These are phyloP conservation scores for Chloebia gouldiae DNA, from an alignment of 2,113 vertebrate genomes.

Conservation along the genomic window DNA sequence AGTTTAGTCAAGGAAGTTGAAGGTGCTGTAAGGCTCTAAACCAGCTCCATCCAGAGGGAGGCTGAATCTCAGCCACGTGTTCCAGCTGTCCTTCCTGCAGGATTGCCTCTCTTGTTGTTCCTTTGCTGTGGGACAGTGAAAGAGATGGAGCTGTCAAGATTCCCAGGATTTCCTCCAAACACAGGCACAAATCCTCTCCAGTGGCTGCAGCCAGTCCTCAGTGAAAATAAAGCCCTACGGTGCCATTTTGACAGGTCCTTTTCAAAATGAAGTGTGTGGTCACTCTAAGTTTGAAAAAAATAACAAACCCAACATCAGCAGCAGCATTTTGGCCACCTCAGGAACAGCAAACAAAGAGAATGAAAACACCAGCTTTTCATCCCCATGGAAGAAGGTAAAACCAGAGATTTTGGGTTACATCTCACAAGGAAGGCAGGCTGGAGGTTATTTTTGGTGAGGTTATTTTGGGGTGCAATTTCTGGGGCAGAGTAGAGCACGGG, in stretches of 20 bases:
- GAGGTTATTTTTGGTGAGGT: background rate
- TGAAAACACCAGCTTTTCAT: background rate
- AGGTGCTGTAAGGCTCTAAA: background rate
- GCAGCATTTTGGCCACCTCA: background rate
- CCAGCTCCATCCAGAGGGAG: background rate
- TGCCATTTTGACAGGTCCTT: background rate
- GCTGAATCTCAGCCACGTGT: background rate
- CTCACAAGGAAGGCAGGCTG: background rate
- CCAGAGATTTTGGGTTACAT: too few relatives aligned
- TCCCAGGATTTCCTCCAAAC: background rate
- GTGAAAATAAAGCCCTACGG: accelerated
- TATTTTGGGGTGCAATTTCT: background rate
- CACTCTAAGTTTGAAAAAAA: background rate
- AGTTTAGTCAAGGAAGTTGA: background rate
- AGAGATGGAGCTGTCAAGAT: background rate
- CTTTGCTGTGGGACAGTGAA: background rate
- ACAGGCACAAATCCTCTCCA: background rate
- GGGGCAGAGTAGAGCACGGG: background rate
- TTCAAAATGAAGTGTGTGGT: background rate
- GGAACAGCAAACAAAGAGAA: background rate
- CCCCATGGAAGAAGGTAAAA: background rate
- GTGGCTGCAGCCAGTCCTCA: background rate
- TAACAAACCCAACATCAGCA: background rate
- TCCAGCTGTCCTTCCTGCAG: background rate
- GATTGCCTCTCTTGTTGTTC: background rate